Conservation (phyloP, 2,113 vertebrate species). For the Rhea pennata region DNA sequence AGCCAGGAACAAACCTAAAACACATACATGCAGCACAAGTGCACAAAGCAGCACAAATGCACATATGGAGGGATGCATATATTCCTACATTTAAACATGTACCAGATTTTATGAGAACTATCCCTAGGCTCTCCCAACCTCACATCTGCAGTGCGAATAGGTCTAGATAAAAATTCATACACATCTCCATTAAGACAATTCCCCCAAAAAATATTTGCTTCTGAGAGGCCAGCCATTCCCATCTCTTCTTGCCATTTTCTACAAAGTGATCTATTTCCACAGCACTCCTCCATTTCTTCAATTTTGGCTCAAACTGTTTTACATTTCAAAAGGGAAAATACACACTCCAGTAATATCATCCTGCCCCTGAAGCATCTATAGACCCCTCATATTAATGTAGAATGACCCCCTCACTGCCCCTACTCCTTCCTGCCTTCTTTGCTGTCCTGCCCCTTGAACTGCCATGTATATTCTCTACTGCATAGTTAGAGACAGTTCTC, state of each 20-base stretch:
- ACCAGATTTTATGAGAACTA: neutral
- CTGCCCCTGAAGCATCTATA: neutral
- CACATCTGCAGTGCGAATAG: neutral
- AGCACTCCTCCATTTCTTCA: neutral
- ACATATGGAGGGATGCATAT: fast-evolving
- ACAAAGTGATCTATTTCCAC: neutral
- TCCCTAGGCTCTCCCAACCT: neutral
- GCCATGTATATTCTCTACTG: neutral
- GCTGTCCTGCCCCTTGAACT: neutral
- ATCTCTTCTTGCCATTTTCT: neutral
- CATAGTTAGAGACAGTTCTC: neutral
- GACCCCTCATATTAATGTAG: neutral
- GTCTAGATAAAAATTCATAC: neutral
- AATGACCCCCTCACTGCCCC: neutral
- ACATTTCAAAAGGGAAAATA: neutral
- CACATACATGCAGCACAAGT: neutral
- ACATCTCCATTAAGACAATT: neutral
- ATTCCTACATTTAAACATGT: neutral
- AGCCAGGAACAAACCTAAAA: neutral
- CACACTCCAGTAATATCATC: neutral
- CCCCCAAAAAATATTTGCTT: neutral
- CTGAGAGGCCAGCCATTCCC: neutral
- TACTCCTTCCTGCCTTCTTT: neutral
- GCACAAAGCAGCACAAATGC: neutral
- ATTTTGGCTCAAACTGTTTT: neutral